Evolutionary conservation across 2,797 vertebrate species (phyloP), one percentile per base, ranked within the genome.

Genomic region (Neomorphus geoffroyi): DNA sequence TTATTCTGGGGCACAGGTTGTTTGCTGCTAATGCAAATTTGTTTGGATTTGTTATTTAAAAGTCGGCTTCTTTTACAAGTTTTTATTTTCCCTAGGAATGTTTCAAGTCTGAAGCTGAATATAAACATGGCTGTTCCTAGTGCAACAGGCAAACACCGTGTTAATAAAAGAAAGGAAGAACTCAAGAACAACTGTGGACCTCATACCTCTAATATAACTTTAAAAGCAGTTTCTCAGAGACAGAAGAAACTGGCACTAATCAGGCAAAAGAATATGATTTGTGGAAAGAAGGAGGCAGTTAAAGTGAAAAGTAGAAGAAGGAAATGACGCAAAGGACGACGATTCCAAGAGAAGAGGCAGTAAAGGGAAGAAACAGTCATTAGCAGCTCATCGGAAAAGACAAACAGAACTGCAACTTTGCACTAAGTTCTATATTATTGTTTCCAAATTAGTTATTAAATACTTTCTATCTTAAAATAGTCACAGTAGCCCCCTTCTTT

Each of bases 11-110:
- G 28, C 77, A 83, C 32, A 75, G n/a, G 46, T 24, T 74, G 58
- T 72, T 83, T 90, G 48, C 45, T 83, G 53, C 23, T 64, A 67
- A 88, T 80, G 80, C 37, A 94, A 78, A 78, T 93, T 66, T 94
- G 17, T 62, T 62, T 51, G 43, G 4, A 9, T 66, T 81, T 80
- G 16, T 86, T 21, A 27, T 48, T 86, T 80, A 23, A 61, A 92
- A 88, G 19, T 83, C 88, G 73, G 9, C 28, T 90, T 74, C 22
- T 78, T 80, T 78, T 46, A 82, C 24, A 83, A 51, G 23, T 46
- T 88, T 77, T 94, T 54, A 27, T 28, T 90, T 88, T 90, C 32
- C 9, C 26, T 30, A 54, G 27, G 17, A 23, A 33, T 32, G 8
- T 79, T 80, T 86, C n/a, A 82, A 73, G 32, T 64, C 65, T 65